Base-by-base conservation (phyloP, 2,113 vertebrate genomes). In the Budorcas taxicolor region DNA sequence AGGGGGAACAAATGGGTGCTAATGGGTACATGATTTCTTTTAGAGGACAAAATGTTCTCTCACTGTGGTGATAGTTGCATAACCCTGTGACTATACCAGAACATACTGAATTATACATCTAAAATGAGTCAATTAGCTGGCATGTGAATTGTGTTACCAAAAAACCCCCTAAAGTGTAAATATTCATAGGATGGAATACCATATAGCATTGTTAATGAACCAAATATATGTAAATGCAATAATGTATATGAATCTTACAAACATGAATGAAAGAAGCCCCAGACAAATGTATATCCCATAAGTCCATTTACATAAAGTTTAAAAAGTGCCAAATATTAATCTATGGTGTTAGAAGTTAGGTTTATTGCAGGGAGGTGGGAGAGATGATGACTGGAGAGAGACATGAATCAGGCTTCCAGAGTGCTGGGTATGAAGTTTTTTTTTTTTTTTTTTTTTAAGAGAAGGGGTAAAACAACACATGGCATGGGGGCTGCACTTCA, bases 21-120 rank as follows among this genome's bases (percentile, higher is more conserved):
- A 76, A 52, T 6, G 47, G 71, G 33, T 40, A 58, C 19, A 27
- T 16, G 60, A 87, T 47, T 97, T 95, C 60, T 97, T 89, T 47
- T 17, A 86, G 60, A 84, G 12, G n/a, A 93, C 45, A 87, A 96
- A 96, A 92, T 67, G 62, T 52, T 86, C 78, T 91, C 71, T 93
- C 60, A 94, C 12, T 94, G 78, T 58, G 33, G 78, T 78, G 16
- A 89, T n/a, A 47, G 87, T 7, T 91, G 31, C 45, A 45, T 50
- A 94, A 94, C 13, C 50, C 57, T 87, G 40, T 53, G 33, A 90
- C 23, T 82, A 87, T 43, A 78, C 12, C 53, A 31, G 50, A 95
- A 94, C 84, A 83, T 19, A 86, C 21, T 29, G 23, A 96, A 62
- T 2, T 74, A 45, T 27, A 87, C 33, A 50, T 74, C 64, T 36